Evolutionary conservation across 2,888 invertebrate species (phyloP), one percentile per base, ranked within the genome.

Genomic region (Saturnia japonica): DNA sequence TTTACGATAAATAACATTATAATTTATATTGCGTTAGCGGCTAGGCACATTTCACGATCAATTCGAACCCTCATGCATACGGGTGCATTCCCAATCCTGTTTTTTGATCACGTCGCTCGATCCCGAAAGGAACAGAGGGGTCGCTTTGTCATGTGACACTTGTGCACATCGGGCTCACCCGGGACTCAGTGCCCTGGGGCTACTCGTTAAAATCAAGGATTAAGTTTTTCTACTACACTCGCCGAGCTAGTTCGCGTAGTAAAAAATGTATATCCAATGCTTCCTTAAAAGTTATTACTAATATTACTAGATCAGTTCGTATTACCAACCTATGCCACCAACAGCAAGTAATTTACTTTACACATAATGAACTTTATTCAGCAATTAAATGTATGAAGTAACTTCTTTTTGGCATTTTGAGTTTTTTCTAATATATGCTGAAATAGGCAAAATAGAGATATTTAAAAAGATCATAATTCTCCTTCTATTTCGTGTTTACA

Each of bases 111-210:
- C 86, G 84, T 88, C 87, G 88, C 88, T 88, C n/a, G n/a, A n/a
- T n/a, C n/a, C 88, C 87, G 85, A 85, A 87, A 85, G 83, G 83
- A 85, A 82, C 83, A 81, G 85, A 89, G 88, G 91, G 92, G 91
- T 91, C 87, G 89, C 88, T 88, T 90, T 92, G 91, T 93, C 88
- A 91, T 90, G 86, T 88, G 91, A 93, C 93, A 93, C 93, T 93
- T 91, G 93, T 91, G 89, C 89, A 87, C 19, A 51, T 86, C 84
- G 82, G 83, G 83, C 88, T 87, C 84, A 82, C 88, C 86, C 86
- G 82, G 87, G 88, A 14, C 19, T 28, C 14, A 25, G 57, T 60
- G 57, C 57, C 57, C 25, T 60, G 28, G 91, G 89, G 89, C 85
- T 88, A 85, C 86, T 89, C 88, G 88, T 89, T 89, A 88, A 85